phyloP scores from a whole-genome alignment of 2,888 invertebrate species.

The Agrochola macilenta region DNA sequence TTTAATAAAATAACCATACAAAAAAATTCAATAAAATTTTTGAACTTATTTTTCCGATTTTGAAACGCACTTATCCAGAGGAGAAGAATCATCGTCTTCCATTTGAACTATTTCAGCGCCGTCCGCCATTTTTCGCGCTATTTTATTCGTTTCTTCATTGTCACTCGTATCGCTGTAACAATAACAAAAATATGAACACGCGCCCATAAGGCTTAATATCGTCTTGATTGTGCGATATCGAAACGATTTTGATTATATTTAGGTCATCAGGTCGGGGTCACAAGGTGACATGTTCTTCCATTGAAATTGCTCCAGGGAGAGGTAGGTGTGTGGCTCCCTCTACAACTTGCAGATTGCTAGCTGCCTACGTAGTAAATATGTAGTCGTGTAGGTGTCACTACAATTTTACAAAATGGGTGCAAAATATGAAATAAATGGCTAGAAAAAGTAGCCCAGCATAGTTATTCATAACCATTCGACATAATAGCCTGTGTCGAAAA shows the following conservation, averaged over 20 bases:
- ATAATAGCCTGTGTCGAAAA: no score
- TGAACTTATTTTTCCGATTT: conserved; percentile 8
- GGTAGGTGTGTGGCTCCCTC: not conserved
- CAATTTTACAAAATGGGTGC: not conserved
- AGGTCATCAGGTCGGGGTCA: conserved; percentile 6
- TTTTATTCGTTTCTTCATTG: conserved; percentile 72
- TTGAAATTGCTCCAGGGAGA: not conserved
- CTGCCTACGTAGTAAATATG: not conserved
- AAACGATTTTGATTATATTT: not conserved
- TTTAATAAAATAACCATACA: not conserved
- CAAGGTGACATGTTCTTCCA: conserved; percentile 1
- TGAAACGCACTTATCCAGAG: conserved; percentile 43
- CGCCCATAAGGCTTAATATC: not conserved
- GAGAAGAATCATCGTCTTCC: conserved; percentile 67
- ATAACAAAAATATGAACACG: not conserved
- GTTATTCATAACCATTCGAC: no score
- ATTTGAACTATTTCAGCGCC: conserved; percentile 74
- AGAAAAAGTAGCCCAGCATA: not conserved
- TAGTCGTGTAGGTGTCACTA: conserved; percentile 9
- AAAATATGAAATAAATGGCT: not conserved
- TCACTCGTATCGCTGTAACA: conserved; percentile 80
- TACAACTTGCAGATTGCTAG: not conserved
- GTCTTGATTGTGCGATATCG: not conserved
- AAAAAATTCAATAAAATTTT: not conserved
- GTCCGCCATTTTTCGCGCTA: conserved; percentile 75